A percentile compares a stretch with the other conserved stretches of the same genome.
phyloP scores from a whole-genome alignment of 1,140 invertebrate genomes.

The Hycleus cichorii region DNA sequence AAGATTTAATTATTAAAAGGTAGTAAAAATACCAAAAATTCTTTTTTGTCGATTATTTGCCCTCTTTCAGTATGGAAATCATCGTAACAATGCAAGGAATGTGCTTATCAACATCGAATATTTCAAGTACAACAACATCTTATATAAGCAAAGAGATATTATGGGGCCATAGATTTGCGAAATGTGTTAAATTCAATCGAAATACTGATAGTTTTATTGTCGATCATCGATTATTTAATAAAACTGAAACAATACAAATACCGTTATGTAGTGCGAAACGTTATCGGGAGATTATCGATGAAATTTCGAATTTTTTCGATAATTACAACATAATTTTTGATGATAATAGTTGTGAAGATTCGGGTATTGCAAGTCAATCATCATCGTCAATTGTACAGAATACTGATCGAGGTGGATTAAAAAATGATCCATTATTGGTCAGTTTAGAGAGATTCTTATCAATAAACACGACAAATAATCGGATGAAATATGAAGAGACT shows the following conservation, averaged over 20 bases:
- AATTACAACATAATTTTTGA: too few relatives aligned
- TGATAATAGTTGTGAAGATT: too few relatives aligned
- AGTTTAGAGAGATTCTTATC: too few relatives aligned
- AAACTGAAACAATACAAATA: constrained; percentile 83
- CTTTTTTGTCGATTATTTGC: too few relatives aligned
- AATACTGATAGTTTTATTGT: constrained; percentile 23
- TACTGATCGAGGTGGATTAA: too few relatives aligned
- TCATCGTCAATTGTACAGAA: too few relatives aligned
- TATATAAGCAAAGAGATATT: constrained; percentile 77
- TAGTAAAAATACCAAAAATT: constrained; percentile 13
- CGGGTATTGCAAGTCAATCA: too few relatives aligned
- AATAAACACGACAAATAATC: too few relatives aligned
- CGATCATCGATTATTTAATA: constrained; percentile 73
- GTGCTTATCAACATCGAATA: constrained; percentile 69
- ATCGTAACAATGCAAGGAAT: constrained; percentile 77
- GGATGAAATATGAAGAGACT: too few relatives aligned
- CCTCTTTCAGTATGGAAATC: too few relatives aligned
- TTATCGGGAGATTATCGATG: constrained; percentile 39
- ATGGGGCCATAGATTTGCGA: constrained; percentile 76
- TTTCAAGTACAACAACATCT: constrained; percentile 66
- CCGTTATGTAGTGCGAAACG: constrained; percentile 85
- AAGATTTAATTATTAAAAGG: constrained; percentile 50
- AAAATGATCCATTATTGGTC: too few relatives aligned
- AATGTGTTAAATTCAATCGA: constrained; percentile 27
- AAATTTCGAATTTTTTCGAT: constrained; percentile 2